These are phyloP conservation scores for Harpalus rubripes DNA, from an alignment of 2,888 invertebrate species.

Conservation along the genomic window DNA sequence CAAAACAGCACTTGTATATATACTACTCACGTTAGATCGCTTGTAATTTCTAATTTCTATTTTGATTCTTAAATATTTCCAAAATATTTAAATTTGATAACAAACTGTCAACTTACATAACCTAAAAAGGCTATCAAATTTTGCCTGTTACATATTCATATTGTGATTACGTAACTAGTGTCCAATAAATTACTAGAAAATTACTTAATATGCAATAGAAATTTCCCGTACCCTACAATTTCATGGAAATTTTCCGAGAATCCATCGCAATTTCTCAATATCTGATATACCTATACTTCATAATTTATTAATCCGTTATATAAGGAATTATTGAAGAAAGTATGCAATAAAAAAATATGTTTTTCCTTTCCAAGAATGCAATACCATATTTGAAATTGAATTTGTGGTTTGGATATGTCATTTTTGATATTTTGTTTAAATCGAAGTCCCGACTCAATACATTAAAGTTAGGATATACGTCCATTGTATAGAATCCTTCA, in stretches of 20 bases:
- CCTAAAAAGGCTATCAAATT: too few relatives aligned
- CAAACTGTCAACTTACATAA: too few relatives aligned
- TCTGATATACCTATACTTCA: background rate
- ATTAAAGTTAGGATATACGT: slow-evolving; percentile 5
- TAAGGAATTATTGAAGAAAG: background rate
- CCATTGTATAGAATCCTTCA: slow-evolving; percentile 5
- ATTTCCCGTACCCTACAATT: background rate
- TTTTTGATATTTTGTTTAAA: background rate
- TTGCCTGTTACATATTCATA: background rate
- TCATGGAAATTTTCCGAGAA: background rate
- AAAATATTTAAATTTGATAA: too few relatives aligned
- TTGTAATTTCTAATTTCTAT: too few relatives aligned
- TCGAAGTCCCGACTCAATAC: background rate
- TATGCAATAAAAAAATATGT: too few relatives aligned
- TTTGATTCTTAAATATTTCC: too few relatives aligned
- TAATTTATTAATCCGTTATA: background rate
- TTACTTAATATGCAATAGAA: slow-evolving; percentile 1
- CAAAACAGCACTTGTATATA: too few relatives aligned
- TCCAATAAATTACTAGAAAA: background rate
- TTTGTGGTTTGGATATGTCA: background rate
- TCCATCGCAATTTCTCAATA: background rate
- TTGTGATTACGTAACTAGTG: background rate
- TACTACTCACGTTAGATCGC: too few relatives aligned
- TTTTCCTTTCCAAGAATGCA: background rate
- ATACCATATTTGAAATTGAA: background rate